Conservation (phyloP, 2,888 invertebrate species). For the Cephus pulcher region DNA sequence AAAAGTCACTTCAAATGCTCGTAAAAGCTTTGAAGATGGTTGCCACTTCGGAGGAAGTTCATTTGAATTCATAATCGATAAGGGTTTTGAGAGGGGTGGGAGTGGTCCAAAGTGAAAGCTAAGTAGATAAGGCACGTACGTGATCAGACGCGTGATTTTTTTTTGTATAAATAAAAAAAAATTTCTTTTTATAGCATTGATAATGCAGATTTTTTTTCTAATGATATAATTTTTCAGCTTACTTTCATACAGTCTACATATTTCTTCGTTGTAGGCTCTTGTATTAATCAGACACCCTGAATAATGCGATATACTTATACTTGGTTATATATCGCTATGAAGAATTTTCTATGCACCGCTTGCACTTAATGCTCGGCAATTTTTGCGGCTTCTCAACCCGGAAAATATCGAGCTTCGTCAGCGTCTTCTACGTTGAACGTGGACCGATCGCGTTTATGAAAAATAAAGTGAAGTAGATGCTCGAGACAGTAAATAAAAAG, state of each 20-base stretch:
- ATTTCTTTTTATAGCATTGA: not conserved
- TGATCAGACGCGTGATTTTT: not conserved
- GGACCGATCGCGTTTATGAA: constrained; percentile 1
- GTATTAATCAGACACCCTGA: constrained; percentile 42
- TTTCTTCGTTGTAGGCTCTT: constrained; percentile 38
- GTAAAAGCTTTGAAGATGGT: not conserved
- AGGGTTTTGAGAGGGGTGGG: not conserved
- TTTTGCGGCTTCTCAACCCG: constrained; percentile 27
- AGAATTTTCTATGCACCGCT: constrained; percentile 2
- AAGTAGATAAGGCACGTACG: not conserved
- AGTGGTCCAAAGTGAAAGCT: not conserved
- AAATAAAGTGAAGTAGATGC: not conserved
- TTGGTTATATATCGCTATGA: not conserved
- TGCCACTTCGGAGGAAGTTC: not conserved
- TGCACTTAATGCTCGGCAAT: constrained; percentile 34
- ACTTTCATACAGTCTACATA: constrained; percentile 30
- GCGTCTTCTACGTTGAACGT: constrained; percentile 27
- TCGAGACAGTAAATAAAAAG: not conserved
- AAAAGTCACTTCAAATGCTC: not conserved
- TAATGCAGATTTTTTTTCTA: not conserved
- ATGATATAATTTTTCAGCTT: constrained; percentile 47
- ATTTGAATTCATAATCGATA: not conserved
- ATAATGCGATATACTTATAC: not conserved
- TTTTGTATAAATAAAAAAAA: not conserved
- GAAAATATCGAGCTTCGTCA: constrained; percentile 40